phyloP scores from a whole-genome alignment of 2,888 invertebrate genomes.

The Arrhopalites spinosus region DNA sequence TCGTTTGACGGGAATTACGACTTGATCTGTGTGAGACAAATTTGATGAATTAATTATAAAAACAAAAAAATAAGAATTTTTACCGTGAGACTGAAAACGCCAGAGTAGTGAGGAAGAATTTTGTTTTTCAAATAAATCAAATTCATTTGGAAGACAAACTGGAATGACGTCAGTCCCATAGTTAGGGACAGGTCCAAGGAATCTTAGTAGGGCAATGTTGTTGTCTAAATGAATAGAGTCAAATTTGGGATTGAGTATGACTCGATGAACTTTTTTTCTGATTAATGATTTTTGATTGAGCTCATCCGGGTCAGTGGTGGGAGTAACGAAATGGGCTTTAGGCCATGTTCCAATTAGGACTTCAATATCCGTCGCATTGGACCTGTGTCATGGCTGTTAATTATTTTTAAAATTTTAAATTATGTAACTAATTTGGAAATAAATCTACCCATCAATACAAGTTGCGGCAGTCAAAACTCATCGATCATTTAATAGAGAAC shows the following conservation, averaged over 20 bases:
- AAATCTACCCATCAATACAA: constrained; percentile 51
- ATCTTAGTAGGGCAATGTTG: constrained; percentile 60
- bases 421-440: background rate
- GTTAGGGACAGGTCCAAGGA: constrained; percentile 55
- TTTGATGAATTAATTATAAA: background rate
- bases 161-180: constrained; percentile 56
- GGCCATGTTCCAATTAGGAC: constrained; percentile 53
- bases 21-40: constrained; percentile 37
- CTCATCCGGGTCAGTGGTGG: constrained; percentile 30
- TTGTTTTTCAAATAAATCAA: constrained; percentile 35
- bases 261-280: constrained; percentile 49
- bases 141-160: constrained; percentile 57
- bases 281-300: constrained; percentile 35
- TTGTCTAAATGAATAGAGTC: constrained; percentile 53
- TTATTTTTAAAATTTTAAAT: background rate
- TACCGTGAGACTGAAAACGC: constrained; percentile 47
- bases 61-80: background rate
- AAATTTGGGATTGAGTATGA: constrained; percentile 50
- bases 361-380: constrained; percentile 43
- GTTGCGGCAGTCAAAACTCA: constrained; percentile 47
- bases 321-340: constrained; percentile 43
- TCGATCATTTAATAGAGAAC: constrained; percentile 42
- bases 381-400: constrained; percentile 34
- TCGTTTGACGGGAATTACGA: constrained; percentile 43
- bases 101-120: constrained; percentile 47